Evolutionary conservation across 2,113 vertebrate genomes (phyloP).

Genomic region (Sinocyclocheilus rhinocerous): DNA sequence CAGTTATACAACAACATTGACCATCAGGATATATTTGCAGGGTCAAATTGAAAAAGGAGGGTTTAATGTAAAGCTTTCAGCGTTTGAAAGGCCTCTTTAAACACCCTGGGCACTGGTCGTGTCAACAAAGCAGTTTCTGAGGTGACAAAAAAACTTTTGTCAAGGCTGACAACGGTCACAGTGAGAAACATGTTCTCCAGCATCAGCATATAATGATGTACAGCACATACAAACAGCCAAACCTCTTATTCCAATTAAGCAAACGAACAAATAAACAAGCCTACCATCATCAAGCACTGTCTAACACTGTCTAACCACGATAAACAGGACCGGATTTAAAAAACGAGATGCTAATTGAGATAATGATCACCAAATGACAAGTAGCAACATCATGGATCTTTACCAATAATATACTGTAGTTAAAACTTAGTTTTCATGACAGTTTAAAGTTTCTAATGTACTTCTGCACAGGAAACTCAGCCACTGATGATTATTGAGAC

Average conservation of each 20-base stretch:
- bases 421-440: neutral
- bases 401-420: neutral
- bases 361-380: neutral
- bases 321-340: neutral
- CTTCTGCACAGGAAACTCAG: neutral
- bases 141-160: constrained; percentile 18
- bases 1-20: neutral
- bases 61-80: neutral
- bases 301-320: neutral
- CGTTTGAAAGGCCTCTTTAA: constrained; percentile 18
- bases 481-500: neutral
- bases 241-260: neutral
- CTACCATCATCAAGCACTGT: neutral
- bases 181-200: neutral
- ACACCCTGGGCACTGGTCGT: neutral
- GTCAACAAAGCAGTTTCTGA: constrained; percentile 20
- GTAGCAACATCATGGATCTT: neutral
- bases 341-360: neutral
- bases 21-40: neutral
- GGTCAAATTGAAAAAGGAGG: neutral
- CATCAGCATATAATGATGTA: neutral
- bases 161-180: neutral
- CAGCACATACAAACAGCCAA: neutral
- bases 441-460: neutral
- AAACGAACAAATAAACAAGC: neutral